Conservation (phyloP, 2,797 vertebrate species). For the Clarias platycephalus region DNA sequence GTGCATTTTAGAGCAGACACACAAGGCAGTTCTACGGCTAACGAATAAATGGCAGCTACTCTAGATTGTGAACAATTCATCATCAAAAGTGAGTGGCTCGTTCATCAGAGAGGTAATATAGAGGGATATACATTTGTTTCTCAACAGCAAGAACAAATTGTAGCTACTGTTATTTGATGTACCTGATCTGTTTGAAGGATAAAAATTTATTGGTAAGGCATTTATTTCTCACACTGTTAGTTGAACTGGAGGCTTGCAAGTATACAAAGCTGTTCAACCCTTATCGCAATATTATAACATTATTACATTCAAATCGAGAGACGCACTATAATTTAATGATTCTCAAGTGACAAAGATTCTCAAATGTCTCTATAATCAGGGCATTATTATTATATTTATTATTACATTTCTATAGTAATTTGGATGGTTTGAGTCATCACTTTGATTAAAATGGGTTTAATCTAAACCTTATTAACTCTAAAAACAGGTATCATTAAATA, state of each 20-base stretch:
- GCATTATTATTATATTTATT: neutral
- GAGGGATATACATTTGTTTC: neutral
- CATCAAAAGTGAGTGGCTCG: neutral
- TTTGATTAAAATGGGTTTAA: neutral
- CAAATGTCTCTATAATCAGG: neutral
- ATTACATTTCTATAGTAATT: neutral
- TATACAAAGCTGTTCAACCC: neutral
- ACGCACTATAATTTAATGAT: neutral
- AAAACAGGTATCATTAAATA: neutral
- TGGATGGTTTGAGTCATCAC: neutral
- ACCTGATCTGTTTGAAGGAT: neutral
- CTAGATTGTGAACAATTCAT: neutral
- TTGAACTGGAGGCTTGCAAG: neutral
- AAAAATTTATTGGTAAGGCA: neutral
- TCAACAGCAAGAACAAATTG: neutral
- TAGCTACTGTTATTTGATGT: neutral
- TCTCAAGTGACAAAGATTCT: neutral
- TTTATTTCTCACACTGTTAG: neutral
- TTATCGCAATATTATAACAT: neutral
- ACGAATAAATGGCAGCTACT: neutral
- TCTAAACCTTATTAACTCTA: neutral
- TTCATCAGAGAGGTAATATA: neutral
- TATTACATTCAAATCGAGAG: neutral
- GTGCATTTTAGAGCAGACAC: neutral
- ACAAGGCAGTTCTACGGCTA: neutral